Percentiles rank a stretch among this genome's conserved stretches.
These are phyloP conservation scores for Drosophila pachea DNA, from an alignment of 1,140 invertebrate genomes.

Conservation along the genomic window DNA sequence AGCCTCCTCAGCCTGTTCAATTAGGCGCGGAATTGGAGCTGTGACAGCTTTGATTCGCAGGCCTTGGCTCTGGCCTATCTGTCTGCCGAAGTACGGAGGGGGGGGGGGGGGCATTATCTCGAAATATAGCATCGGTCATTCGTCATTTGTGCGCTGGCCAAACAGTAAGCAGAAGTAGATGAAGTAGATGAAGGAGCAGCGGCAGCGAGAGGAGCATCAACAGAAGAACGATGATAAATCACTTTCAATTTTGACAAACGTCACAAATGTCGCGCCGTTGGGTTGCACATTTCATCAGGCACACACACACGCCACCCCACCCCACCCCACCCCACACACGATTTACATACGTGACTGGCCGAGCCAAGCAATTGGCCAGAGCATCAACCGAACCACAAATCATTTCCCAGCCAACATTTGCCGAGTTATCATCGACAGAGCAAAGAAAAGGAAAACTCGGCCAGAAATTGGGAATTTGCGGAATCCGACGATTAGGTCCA, in stretches of 20 bases:
- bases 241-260: conserved; percentile 75
- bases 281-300: conserved; percentile 57
- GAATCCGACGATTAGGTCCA: conserved; percentile 8
- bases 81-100: conserved; percentile 32
- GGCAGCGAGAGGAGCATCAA: not conserved
- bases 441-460: not conserved
- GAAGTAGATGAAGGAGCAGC: not conserved
- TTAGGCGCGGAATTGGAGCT: conserved; percentile 45
- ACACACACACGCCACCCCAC: conserved; percentile 29
- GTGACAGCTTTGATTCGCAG: conserved; percentile 59
- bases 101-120: conserved; percentile 36
- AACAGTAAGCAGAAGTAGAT: not conserved
- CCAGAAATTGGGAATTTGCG: conserved; percentile 3
- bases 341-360: conserved; percentile 26
- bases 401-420: conserved; percentile 29
- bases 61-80: conserved; percentile 14
- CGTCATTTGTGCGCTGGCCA: conserved; percentile 59
- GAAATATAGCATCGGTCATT: conserved; percentile 62
- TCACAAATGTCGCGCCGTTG: conserved; percentile 62
- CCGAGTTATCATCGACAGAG: conserved; percentile 18
- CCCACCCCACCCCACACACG: conserved; percentile 6
- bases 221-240: conserved; percentile 64
- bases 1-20: conserved; percentile 53
- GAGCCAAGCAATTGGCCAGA: conserved; percentile 25
- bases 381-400: conserved; percentile 26